These are phyloP conservation scores for Anodontia alba DNA, from an alignment of 2,888 invertebrate species.

Conservation along the genomic window DNA sequence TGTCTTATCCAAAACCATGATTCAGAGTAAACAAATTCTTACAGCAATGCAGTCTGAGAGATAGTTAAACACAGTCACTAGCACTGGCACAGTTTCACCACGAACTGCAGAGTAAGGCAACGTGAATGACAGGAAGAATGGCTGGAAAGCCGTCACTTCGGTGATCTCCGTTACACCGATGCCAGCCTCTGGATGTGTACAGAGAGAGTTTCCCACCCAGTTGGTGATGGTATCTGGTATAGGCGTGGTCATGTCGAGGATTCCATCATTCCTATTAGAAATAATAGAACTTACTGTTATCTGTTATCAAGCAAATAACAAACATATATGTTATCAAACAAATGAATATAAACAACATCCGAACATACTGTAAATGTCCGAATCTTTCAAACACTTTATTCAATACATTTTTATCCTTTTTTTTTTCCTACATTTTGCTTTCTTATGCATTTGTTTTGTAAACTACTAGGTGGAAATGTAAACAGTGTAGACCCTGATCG, in stretches of 20 bases:
- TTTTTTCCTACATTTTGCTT: too few relatives aligned
- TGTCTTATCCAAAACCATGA: too few relatives aligned
- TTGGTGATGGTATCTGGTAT: constrained; percentile 88
- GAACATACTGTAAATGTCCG: too few relatives aligned
- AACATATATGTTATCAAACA: too few relatives aligned
- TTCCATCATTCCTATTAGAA: constrained; percentile 71
- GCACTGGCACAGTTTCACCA: constrained; percentile 88
- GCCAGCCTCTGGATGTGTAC: constrained; percentile 86
- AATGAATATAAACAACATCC: not conserved
- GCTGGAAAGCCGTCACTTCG: constrained; percentile 88
- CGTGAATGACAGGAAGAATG: constrained; percentile 91
- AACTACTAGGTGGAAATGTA: too few relatives aligned
- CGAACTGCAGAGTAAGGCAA: constrained; percentile 89
- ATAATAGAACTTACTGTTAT: too few relatives aligned
- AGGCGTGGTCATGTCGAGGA: constrained; percentile 44
- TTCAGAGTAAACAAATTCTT: too few relatives aligned
- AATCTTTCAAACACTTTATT: too few relatives aligned
- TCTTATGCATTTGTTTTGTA: too few relatives aligned
- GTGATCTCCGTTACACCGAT: constrained; percentile 86
- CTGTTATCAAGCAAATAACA: too few relatives aligned
- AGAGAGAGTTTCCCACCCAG: constrained; percentile 88
- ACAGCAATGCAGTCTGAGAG: constrained; percentile 90
- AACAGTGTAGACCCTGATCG: too few relatives aligned
- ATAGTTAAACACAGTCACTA: constrained; percentile 91
- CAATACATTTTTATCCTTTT: too few relatives aligned